Evolutionary conservation across 2,888 invertebrate genomes (phyloP), one percentile per base, ranked within the genome.

Genomic region (Dendrolimus pini): DNA sequence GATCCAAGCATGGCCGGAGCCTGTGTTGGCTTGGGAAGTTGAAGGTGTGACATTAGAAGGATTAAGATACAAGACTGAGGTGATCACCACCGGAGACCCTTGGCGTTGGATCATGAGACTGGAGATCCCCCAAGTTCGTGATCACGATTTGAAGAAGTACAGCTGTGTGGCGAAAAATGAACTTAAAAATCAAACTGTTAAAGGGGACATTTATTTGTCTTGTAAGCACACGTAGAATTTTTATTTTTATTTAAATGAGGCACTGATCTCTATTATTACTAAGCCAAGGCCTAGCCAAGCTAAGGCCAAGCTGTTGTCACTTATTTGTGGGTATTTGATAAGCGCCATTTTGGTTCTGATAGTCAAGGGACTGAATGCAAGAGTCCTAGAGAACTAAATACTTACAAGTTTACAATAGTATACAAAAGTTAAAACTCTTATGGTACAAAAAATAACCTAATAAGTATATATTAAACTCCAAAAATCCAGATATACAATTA

Each of bases 1-100:
- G 93, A 94, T 97, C 41, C 97, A 98, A 87, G 96, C 97, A 0
- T 97, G 94, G 84, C 97, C 97, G 0, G 95, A 96, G 70, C 95
- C 97, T 0, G 93, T 96, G 0, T 92, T 95, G 56, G 96, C 96
- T 69, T 98, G 98, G 98, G 96, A 97, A 74, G 91, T 93, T 13
- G 95, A 96, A 69, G 96, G 96, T 2, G 90, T 94, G 41, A 92
- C 96, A 9, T 82, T 97, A 8, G 96, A 96, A 77, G 84, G 86
- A 0, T 68, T 75, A 1, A 70, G 89, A n/a, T 87, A 82, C 71
- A 76, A 74, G 56, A 84, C 79, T 0, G 89, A 90, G 53, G 82
- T 86, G 53, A 64, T 72, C 1, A 60, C 82, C 9, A 85, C 86
- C 0, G 75, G 72, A 0, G 85, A 86, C 13, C 81, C 85, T 0